Conservation (phyloP, 2,113 vertebrate species). For the Antennarius striatus region DNA sequence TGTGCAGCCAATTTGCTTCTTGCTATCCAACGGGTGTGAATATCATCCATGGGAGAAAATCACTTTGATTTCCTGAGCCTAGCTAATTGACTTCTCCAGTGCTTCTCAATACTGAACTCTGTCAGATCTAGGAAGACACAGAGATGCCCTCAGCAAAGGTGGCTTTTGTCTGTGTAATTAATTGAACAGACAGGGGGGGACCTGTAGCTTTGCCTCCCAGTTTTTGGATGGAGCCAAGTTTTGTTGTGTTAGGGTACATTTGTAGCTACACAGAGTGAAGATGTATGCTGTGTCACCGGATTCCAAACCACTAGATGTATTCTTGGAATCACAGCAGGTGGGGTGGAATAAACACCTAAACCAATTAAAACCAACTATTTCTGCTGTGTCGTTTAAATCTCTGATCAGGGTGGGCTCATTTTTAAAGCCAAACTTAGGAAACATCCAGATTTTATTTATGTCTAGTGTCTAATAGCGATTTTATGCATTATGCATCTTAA, state of each 20-base stretch:
- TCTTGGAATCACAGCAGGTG: neutral
- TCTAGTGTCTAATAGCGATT: no score
- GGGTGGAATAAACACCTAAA: neutral
- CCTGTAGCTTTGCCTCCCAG: constrained; percentile 3
- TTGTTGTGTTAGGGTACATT: neutral
- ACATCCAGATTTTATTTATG: no score
- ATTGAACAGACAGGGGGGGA: constrained; percentile 26
- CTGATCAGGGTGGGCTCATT: no score
- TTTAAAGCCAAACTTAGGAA: no score
- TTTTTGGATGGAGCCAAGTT: constrained; percentile 17
- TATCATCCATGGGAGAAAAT: constrained; percentile 60
- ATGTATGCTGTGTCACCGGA: constrained; percentile 8
- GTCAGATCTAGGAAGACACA: constrained; percentile 39
- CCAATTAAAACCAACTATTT: no score
- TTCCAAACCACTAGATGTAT: neutral
- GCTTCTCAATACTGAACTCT: constrained; percentile 44
- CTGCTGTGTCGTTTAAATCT: no score
- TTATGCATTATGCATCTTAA: neutral
- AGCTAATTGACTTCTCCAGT: constrained; percentile 63
- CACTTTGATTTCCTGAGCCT: constrained; percentile 62
- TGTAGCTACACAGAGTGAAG: neutral
- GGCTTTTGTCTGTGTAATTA: constrained; percentile 55
- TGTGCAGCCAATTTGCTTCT: constrained; percentile 63
- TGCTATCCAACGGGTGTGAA: constrained; percentile 54
- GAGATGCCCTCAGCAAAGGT: constrained; percentile 41